A percentile compares a stretch with the other conserved stretches of the same genome.
These are phyloP conservation scores for Phalacrocorax pelagicus DNA, from an alignment of 2,113 vertebrate genomes.

Conservation along the genomic window DNA sequence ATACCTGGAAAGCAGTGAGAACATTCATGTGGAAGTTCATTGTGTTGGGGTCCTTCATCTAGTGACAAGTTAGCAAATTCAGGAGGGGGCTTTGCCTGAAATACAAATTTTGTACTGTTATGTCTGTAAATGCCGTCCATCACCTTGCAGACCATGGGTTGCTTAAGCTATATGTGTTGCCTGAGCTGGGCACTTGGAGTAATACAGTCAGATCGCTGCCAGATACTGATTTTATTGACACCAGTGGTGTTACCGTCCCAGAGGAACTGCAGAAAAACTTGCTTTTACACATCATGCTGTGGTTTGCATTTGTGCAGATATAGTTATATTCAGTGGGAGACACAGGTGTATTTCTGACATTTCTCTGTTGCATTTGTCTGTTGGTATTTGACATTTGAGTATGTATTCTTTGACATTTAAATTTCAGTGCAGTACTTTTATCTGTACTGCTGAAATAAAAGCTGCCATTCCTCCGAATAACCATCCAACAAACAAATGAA, in stretches of 20 bases:
- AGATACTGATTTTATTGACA: not conserved
- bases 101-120: not conserved
- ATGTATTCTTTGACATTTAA: slow-evolving; percentile 62
- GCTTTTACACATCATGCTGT: not conserved
- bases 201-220: not conserved
- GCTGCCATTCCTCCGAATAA: slow-evolving; percentile 22
- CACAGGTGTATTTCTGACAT: slow-evolving; percentile 31
- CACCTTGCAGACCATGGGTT: not conserved
- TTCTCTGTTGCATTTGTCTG: slow-evolving; percentile 51
- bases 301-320: not conserved
- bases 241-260: not conserved
- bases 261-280: not conserved
- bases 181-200: not conserved
- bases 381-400: slow-evolving; percentile 60
- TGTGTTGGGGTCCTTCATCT: not conserved
- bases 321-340: slow-evolving; percentile 7
- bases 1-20: not conserved
- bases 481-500: not conserved
- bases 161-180: not conserved
- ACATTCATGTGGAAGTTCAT: not conserved
- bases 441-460: slow-evolving; percentile 36
- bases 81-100: not conserved
- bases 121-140: not conserved
- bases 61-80: not conserved
- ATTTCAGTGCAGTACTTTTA: slow-evolving; percentile 37